Base-by-base conservation (phyloP, 2,797 vertebrate species). In the Zenarchopterus dispar region DNA sequence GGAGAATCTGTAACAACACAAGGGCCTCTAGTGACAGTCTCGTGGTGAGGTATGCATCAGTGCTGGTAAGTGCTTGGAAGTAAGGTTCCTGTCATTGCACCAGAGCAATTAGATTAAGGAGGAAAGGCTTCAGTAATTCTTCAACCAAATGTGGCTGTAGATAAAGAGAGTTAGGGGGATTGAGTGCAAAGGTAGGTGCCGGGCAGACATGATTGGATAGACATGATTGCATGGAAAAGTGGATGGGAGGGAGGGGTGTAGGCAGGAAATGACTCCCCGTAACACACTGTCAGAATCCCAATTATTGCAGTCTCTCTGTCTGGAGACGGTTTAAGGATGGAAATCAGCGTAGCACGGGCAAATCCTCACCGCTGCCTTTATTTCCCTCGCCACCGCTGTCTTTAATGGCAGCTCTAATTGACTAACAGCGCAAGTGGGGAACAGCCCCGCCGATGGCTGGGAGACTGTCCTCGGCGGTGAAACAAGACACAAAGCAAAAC, bases 331-430 rank as follows among this genome's bases (percentile, higher is more conserved):
- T 89, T 89, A 82, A 65, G 78, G 75, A 70, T 77, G 75, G 71
- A 89, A 91, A 88, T 89, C 84, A 74, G 80, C 39, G 31, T 63
- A 56, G 76, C 64, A 64, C 83, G 81, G 73, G 78, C 79, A 81
- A 80, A 81, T 85, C 78, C 75, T 77, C 71, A n/a, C 61, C 6
- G 66, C 75, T 55, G 73, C 69, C 74, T 84, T 92, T 90, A 92
- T 92, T 91, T 92, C 90, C 89, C 88, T 63, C 54, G 89, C 75
- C 82, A 82, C 81, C 73, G 51, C 81, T 48, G 82, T 67, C 79
- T 88, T 88, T 91, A 88, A 90, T 88, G 84, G 88, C 83, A 74
- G 84, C 82, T 86, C 84, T 92, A 92, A 92, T 92, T 89, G 91
- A 87, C 90, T 90, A 85, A 90, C 85, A 76, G 82, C 13, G 56